Percentiles rank a stretch among this genome's conserved stretches.
Conservation (phyloP, 1,140 invertebrate species). For the Drosophila subpulchrella region DNA sequence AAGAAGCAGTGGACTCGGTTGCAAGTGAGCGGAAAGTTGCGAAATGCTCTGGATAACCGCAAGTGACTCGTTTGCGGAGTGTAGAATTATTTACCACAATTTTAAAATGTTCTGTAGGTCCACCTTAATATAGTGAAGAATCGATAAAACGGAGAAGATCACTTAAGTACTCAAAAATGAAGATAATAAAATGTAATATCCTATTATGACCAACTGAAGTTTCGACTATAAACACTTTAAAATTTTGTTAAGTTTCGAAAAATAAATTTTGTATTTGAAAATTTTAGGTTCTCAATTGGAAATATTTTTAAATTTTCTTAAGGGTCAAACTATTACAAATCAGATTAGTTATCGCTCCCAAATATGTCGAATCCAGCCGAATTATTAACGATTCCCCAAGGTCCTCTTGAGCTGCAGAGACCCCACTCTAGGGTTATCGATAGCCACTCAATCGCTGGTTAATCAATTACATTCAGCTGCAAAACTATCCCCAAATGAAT, state of each 20-base stretch:
- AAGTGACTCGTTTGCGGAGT: slow-evolving; percentile 13
- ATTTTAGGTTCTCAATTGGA: too few relatives aligned
- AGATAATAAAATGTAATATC: too few relatives aligned
- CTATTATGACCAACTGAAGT: too few relatives aligned
- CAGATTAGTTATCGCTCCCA: too few relatives aligned
- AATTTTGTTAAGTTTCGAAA: neutral
- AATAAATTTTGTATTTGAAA: too few relatives aligned
- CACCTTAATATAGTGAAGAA: neutral
- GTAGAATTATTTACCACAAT: slow-evolving; percentile 12
- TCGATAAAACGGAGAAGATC: neutral
- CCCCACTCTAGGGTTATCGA: neutral
- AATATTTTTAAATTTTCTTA: too few relatives aligned
- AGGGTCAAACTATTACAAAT: too few relatives aligned
- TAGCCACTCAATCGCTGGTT: slow-evolving; percentile 2
- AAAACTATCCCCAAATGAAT: slow-evolving; percentile 32
- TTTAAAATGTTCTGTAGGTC: slow-evolving; percentile 5
- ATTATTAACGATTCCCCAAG: neutral
- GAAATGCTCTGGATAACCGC: slow-evolving; percentile 54
- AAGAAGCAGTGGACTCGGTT: slow-evolving; percentile 42
- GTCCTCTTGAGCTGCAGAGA: neutral
- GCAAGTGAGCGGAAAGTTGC: slow-evolving; percentile 56
- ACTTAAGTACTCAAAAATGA: too few relatives aligned
- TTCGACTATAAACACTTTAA: neutral
- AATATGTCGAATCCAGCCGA: too few relatives aligned
- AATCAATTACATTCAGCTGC: slow-evolving; percentile 4